These are phyloP conservation scores for pig (Sus scrofa) DNA, from an alignment of 2,113 vertebrate species.

Conservation along the genomic window DNA sequence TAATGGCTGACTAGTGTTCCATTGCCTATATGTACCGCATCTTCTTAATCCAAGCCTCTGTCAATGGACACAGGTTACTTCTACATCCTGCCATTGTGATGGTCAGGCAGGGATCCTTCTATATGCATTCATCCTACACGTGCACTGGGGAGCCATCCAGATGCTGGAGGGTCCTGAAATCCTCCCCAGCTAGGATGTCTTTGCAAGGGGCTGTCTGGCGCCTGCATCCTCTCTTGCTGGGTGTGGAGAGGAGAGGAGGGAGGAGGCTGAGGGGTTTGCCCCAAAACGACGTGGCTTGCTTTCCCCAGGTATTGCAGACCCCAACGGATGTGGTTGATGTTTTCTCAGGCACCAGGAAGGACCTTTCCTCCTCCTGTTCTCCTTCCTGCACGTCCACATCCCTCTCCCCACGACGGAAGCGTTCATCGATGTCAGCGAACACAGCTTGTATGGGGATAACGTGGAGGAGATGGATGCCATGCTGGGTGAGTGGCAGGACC, in stretches of 20 bases:
- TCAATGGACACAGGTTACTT: no score
- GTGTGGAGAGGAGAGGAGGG: accelerated
- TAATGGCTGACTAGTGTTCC: no score
- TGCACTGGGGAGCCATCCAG: neutral
- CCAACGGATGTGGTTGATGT: accelerated
- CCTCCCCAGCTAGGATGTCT: accelerated
- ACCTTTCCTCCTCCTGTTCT: conserved; percentile 91
- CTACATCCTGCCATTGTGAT: no score
- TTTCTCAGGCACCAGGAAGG: conserved; percentile 76
- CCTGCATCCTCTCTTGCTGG: accelerated
- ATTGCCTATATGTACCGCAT: no score
- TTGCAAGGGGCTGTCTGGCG: neutral
- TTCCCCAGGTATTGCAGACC: neutral
- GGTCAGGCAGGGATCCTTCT: no score
- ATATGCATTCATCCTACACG: accelerated
- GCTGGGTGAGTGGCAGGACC: conserved; percentile 84
- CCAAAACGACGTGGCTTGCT: no score
- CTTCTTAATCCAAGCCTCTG: no score
- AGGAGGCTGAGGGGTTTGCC: no score
- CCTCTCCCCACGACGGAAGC: conserved; percentile 86
- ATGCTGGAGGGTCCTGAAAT: neutral
- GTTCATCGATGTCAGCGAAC: conserved; percentile 88
- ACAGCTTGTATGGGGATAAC: conserved; percentile 91
- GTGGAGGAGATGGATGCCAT: conserved; percentile 91
- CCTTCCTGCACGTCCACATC: conserved; percentile 88